Base-by-base conservation (phyloP, 1,140 invertebrate species). In the Leptonema lineaticorne region DNA sequence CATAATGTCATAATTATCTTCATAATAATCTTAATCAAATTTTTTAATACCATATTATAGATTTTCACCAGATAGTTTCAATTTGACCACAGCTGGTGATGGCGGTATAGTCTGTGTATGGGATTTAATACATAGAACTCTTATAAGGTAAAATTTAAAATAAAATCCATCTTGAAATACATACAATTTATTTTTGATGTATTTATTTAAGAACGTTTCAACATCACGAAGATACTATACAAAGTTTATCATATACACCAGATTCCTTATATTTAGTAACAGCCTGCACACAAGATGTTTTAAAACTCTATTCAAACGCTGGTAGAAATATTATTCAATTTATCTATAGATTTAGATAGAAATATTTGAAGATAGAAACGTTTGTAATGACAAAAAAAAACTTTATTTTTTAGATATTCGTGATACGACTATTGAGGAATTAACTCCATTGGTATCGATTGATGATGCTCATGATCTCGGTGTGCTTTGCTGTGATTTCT, bases 391-490 rank as follows among this genome's bases (percentile, higher is more conserved):
- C 16, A 5, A 59, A 4, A 20, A 16, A 11, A 53, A 26, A 26
- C 27, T 28, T 46, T 37, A 29, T 67, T 33, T 56, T 50, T 29
- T 75, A 72, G 80, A 83, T 53, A 70, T 82, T 2, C 77, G 79
- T 45, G 74, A 82, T 45, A 80, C 79, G 1, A 78, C 78, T 14
- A 76, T 77, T 53, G 78, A 81, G 16, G 72, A 77, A 0, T 53
- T 75, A 2, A 75, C 74, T 29, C 65, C 74, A 8, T 78, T 79
- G 20, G 74, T 79, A 26, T 78, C 78, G 37, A 80, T 83, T 8
- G 83, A 87, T 60, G 89, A 90, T 76, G 89, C 87, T 70, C 90
- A 92, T 75, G 91, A 93, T 76, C 78, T 92, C 60, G 90, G 90
- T 7, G 86, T 93, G 2, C 82, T 88, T 18, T 84, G 83, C 48